Percentiles rank a stretch among this genome's conserved stretches.
Evolutionary conservation across 2,888 invertebrate species (phyloP).

Genomic region (Zaprionus obscuricornis): DNA sequence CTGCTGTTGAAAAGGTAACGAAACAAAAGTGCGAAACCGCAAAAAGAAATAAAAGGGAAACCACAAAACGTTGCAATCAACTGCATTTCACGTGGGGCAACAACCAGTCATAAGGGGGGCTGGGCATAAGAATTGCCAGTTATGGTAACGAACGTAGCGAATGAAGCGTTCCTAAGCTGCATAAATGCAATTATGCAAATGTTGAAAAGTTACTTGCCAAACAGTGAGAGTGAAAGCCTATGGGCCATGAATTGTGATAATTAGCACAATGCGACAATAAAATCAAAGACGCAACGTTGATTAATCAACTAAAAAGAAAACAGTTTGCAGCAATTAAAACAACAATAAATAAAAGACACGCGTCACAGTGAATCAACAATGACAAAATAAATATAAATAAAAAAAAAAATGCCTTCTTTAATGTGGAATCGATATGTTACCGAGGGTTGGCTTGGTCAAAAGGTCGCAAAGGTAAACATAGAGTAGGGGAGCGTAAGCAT

Average conservation of each 20-base stretch:
- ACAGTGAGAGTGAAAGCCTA: constrained; percentile 26
- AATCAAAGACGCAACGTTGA: constrained; percentile 27
- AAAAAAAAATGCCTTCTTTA: constrained; percentile 29
- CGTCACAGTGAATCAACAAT: constrained; percentile 36
- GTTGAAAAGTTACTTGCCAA: constrained; percentile 17
- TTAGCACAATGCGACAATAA: no score
- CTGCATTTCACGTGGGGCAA: constrained; percentile 42
- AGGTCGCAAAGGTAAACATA: not conserved
- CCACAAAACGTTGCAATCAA: constrained; percentile 69
- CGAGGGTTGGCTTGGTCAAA: not conserved
- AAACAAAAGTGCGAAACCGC: constrained; percentile 61
- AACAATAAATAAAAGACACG: constrained; percentile 63
- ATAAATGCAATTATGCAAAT: constrained; percentile 73
- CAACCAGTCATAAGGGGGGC: constrained; percentile 7
- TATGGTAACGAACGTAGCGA: no score
- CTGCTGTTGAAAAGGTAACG: constrained; percentile 36
- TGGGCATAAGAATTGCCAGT: constrained; percentile 13
- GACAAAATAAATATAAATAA: constrained; percentile 1
- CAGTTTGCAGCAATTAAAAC: constrained; percentile 54
- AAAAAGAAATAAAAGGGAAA: constrained; percentile 60
- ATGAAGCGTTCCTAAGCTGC: constrained; percentile 30
- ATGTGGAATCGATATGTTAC: constrained; percentile 65
- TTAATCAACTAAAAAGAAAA: constrained; percentile 4
- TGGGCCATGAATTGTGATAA: no score
- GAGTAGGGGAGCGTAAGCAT: constrained; percentile 24